Base-by-base conservation (phyloP, 2,888 invertebrate genomes). In the Digitonthophagus gazella region DNA sequence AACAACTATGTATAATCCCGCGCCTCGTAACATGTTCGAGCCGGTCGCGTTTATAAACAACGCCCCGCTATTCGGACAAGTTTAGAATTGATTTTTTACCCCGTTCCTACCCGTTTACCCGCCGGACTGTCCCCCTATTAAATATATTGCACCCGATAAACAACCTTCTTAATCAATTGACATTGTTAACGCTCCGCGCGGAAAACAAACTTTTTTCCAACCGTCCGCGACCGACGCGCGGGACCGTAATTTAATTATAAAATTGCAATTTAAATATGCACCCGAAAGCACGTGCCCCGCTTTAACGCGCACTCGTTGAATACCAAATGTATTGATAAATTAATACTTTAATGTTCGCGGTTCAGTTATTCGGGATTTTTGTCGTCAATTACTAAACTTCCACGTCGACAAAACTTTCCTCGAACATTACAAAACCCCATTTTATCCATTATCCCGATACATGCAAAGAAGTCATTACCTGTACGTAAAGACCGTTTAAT, bases 61-160 rank as follows among this genome's bases (percentile, higher is more conserved):
- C 16, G 58, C 15, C 28, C 28, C 28, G 28, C 28, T 44, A 44
- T 44, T 44, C 28, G 28, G 28, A 44, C 28, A 44, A 44, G 28
- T 44, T 58, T 15, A 15, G 58, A 18, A 58, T 58, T 58, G 58
- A 58, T 58, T 58, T 58, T 58, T 58, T 58, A 44, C 28, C 28
- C 28, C 28, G n/a, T n/a, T n/a, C n/a, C n/a, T n/a, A n/a, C n/a
- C n/a, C n/a, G 11, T 44, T 44, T 44, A 22, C 22, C 22, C 57
- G 57, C 14, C 57, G 8, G 58, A n/a, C 58, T 15, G 58, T 15
- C 15, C 15, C 15, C 28, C 58, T 15, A 15, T 58, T 58, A 58
- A 58, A 58, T 58, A 15, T 16, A 58, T 58, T 58, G 18, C 58
- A 58, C 11, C 58, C 58, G 15, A 58, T 58, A 58, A 58, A 58